Percentiles rank a stretch among this genome's conserved stretches.
phyloP scores from a whole-genome alignment of 2,797 vertebrate genomes.

The Cephalopachus bancanus region DNA sequence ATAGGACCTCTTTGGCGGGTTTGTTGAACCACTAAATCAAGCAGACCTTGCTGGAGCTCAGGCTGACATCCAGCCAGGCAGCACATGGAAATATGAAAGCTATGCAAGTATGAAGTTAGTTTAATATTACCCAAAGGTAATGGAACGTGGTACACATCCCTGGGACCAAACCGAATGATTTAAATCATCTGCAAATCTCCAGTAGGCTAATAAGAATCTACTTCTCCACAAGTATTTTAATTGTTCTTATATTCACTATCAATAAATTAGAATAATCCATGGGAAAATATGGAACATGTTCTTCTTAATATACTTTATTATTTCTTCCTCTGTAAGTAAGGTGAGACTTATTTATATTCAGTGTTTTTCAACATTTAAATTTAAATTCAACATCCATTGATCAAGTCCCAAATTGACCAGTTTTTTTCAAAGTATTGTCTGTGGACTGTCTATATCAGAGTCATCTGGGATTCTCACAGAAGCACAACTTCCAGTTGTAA shows the following conservation, averaged over 20 bases:
- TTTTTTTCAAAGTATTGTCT: not conserved
- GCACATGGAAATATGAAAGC: conserved; percentile 69
- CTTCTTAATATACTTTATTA: conserved; percentile 21
- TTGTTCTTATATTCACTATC: not conserved
- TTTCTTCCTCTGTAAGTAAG: not conserved
- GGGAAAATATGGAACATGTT: not conserved
- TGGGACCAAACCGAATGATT: conserved; percentile 16
- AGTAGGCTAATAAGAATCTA: conserved; percentile 34
- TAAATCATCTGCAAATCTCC: conserved; percentile 36
- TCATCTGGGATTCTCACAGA: not conserved
- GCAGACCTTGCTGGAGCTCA: conserved; percentile 61
- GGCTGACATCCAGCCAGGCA: conserved; percentile 72
- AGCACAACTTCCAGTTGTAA: not conserved
- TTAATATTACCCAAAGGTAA: conserved; percentile 67
- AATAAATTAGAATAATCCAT: not conserved
- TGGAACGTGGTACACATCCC: not conserved
- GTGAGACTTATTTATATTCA: conserved; percentile 24
- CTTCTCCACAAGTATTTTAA: conserved; percentile 44
- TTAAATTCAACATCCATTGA: conserved; percentile 8
- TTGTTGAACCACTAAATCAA: conserved; percentile 87
- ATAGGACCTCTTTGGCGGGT: conserved; percentile 77
- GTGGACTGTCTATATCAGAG: not conserved
- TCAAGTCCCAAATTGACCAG: not conserved
- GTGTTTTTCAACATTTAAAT: conserved; percentile 22
- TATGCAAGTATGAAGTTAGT: conserved; percentile 68